These are phyloP conservation scores for Alligator sinensis DNA, from an alignment of 2,113 vertebrate genomes.

Conservation along the genomic window DNA sequence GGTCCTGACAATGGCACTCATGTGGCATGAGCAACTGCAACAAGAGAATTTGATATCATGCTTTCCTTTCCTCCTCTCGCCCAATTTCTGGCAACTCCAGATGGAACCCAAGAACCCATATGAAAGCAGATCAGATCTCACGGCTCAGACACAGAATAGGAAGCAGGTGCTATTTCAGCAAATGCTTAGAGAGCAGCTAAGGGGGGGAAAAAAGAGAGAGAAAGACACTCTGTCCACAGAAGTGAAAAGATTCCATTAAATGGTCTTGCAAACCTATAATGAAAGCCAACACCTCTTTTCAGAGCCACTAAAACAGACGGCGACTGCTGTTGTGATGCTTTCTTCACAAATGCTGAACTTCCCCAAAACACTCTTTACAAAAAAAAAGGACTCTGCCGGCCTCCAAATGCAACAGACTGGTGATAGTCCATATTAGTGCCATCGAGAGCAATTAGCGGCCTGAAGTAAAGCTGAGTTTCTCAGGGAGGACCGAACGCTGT, in stretches of 20 bases:
- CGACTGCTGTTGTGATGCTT: not conserved
- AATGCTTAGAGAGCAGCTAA: fast-evolving
- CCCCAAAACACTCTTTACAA: not conserved
- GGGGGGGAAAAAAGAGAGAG: not conserved
- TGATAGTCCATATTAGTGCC: not conserved
- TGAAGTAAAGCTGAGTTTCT: not conserved
- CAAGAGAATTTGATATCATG: not conserved
- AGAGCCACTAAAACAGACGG: not conserved
- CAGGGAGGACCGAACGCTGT: not conserved
- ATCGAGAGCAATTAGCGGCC: not conserved
- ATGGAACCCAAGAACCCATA: fast-evolving
- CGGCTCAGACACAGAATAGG: not conserved
- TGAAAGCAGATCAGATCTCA: fast-evolving
- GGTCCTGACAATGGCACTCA: too few relatives aligned
- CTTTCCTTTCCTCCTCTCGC: not conserved
- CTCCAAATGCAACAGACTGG: not conserved
- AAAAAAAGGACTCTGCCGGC: not conserved
- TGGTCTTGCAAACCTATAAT: not conserved
- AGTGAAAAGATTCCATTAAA: not conserved
- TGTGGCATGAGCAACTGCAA: not conserved
- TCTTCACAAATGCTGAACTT: not conserved
- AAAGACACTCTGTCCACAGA: not conserved
- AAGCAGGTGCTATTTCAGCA: fast-evolving
- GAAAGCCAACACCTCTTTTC: not conserved
- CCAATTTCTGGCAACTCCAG: not conserved